Evolutionary conservation across 2,888 invertebrate species (phyloP), one percentile per base, ranked within the genome.

Genomic region (Melinopterus prodromus): DNA sequence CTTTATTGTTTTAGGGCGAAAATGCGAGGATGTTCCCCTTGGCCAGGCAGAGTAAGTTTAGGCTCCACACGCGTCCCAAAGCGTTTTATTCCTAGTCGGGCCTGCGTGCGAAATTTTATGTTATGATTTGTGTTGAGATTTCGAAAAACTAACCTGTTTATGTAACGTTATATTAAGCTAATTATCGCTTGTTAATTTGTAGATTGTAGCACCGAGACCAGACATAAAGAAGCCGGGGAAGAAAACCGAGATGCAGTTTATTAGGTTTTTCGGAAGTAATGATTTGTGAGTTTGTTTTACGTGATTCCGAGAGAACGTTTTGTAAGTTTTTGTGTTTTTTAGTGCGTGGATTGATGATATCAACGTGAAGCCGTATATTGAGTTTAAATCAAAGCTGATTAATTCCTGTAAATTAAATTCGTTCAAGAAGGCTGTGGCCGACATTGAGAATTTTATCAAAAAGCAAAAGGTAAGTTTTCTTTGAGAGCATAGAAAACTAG

Each of bases 21-120:
- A 93, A 97, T 98, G 97, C 98, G 97, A 92, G 97, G 97, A 86
- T 98, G 97, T 91, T 96, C 97, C 84, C 96, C 97, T 83, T 98
- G 98, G 98, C 98, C 98, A 83, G 98, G 97, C 90, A 96, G 96
- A 94, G 98, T 98, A 93, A 95, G 96, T 94, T 88, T 86, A 82
- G 79, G 79, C 82, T 81, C 84, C 84, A 84, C 84, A 84, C 89
- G 86, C 85, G 86, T 86, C 86, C 85, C 86, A 88, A 89, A 89
- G 90, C 89, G 89, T 90, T 90, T 88, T 86, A 87, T 86, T 86
- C 87, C 83, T 77, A 53, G 53, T 80, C 36, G 15, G 36, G 70
- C 6, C 78, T 84, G 86, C 87, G 86, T 85, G 86, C 86, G 86
- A 82, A 84, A 53, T 76, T 79, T 82, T 70, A 69, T 80, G 78